Evolutionary conservation across 2,113 vertebrate genomes (phyloP), one percentile per base, ranked within the genome.

Genomic region (Gavia stellata): DNA sequence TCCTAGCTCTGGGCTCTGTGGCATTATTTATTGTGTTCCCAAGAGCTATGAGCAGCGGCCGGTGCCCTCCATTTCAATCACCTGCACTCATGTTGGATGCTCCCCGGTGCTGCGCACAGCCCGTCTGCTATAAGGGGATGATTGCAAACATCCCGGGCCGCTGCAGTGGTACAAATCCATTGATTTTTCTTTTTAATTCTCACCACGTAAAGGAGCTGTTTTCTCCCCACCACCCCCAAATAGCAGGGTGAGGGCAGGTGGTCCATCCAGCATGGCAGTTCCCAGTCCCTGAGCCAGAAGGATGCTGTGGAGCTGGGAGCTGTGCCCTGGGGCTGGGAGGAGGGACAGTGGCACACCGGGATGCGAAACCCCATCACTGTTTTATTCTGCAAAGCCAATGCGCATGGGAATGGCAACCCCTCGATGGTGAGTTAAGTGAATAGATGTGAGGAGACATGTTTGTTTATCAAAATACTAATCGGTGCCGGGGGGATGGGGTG

Each of bases 381-480:
- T 78, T 81, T 24, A 10, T 40, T 50, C 79, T 16, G 19, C 47
- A 56, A 18, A 82, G 55, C 16, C 59, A 23, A 2, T 1, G 52
- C 70, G 14, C 0, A 2, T 44, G 72, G 72, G 63, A 53, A 63
- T 8, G 36, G 66, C 56, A 94, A 2, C 86, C 47, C 52, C 77
- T 78, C 0, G 0, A 8, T 7, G 14, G 2, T 0, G 12, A 58
- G 23, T 42, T 17, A 4, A 47, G 42, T 9, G 83, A 81, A 21
- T 1, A 34, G 83, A 52, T 92, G 77, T 50, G 89, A 92, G 0
- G 1, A 78, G 86, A 71, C 61, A 31, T 0, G 17, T 91, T 91
- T 36, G 26, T 87, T 89, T 91, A 93, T 93, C 63, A 17, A 53
- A 71, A 16, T 5, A 1, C 26, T 12, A 6, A 87, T 89, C 45